A percentile compares a stretch with the other conserved stretches of the same genome.
These are phyloP conservation scores for Exaiptasia diaphana DNA, from an alignment of 64 coral and sea anemone species.

Conservation along the genomic window DNA sequence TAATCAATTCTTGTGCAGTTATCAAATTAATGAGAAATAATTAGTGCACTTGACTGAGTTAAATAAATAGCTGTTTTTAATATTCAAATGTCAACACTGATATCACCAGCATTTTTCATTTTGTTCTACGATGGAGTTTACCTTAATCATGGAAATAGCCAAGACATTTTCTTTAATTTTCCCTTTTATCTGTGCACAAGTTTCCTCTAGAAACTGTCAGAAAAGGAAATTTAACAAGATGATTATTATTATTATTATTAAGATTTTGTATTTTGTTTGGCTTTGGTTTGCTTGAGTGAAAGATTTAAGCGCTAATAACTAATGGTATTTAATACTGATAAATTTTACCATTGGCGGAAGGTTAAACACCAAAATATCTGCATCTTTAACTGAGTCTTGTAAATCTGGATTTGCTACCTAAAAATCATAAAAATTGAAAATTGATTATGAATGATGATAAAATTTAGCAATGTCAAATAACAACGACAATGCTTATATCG, in stretches of 20 bases:
- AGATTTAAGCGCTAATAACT: not conserved
- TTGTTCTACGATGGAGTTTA: not conserved
- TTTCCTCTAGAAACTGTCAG: slow-evolving; percentile 69
- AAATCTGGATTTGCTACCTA: slow-evolving; percentile 13
- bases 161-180: slow-evolving; percentile 72
- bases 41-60: no score
- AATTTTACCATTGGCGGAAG: slow-evolving; percentile 11
- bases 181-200: slow-evolving; percentile 75
- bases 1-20: no score
- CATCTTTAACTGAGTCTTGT: slow-evolving; percentile 11
- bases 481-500: no score
- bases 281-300: not conserved
- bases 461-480: no score
- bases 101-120: not conserved
- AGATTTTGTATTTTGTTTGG: not conserved
- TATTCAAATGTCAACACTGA: no score
- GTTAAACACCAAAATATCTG: slow-evolving; percentile 27
- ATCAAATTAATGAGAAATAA: no score
- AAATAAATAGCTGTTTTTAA: no score
- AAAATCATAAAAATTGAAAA: not conserved
- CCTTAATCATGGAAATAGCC: slow-evolving; percentile 95
- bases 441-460: not conserved
- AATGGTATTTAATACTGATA: no score
- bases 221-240: not conserved
- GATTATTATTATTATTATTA: not conserved